phyloP scores from a whole-genome alignment of 2,113 vertebrate genomes.

The Silurus meridionalis region DNA sequence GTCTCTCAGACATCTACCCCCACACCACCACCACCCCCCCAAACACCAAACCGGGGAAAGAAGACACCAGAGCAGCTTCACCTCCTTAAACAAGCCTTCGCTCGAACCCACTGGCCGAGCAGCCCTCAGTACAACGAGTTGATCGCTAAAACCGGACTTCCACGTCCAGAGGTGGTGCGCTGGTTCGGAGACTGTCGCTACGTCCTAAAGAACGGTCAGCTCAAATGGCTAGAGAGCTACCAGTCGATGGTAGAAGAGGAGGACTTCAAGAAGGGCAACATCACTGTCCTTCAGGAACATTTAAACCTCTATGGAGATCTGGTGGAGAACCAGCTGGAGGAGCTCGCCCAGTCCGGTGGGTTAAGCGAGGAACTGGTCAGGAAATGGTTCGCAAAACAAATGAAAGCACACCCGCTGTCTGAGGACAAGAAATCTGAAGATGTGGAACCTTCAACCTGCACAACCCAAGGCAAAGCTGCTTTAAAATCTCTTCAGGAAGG shows the following conservation, averaged over 20 bases:
- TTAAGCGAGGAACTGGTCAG: conserved; percentile 82
- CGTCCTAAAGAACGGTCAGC: conserved; percentile 90
- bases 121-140: conserved; percentile 87
- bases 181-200: conserved; percentile 97
- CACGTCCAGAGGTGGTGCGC: conserved; percentile 89
- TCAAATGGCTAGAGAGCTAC: conserved; percentile 94
- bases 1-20: conserved; percentile 53
- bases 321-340: conserved; percentile 79
- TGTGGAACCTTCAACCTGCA: conserved; percentile 50
- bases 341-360: conserved; percentile 76
- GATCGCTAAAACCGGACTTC: conserved; percentile 81
- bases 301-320: conserved; percentile 74
- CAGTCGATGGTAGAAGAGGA: conserved; percentile 77
- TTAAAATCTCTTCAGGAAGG: conserved; percentile 40
- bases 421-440: conserved; percentile 37
- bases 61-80: conserved; percentile 92
- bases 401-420: conserved; percentile 30
- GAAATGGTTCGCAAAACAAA: conserved; percentile 78
- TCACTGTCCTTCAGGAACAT: conserved; percentile 80
- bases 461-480: conserved; percentile 27
- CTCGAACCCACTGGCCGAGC: conserved; percentile 92
- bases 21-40: conserved; percentile 55
- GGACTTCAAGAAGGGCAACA: conserved; percentile 64
- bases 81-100: conserved; percentile 87
- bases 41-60: conserved; percentile 78